A percentile compares a stretch with the other conserved stretches of the same genome.
Conservation (phyloP, 2,797 vertebrate genomes). For the Mormyrops boulengeri region DNA sequence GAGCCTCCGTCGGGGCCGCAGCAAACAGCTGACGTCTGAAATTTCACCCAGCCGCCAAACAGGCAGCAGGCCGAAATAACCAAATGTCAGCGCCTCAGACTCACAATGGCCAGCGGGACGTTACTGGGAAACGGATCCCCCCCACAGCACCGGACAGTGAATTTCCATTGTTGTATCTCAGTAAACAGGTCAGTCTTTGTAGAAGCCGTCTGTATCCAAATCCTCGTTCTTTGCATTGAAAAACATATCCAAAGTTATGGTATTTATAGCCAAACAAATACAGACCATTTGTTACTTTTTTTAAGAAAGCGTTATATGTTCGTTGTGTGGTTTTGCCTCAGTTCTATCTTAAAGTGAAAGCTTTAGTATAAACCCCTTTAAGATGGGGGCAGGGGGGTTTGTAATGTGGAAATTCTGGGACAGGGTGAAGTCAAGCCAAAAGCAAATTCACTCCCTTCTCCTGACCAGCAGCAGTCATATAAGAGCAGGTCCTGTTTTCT, state of each 20-base stretch:
- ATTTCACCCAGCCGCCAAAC: neutral
- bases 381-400: neutral
- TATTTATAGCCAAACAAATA: neutral
- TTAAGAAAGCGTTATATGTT: neutral
- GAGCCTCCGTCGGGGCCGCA: neutral
- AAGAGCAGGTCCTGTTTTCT: neutral
- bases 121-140: conserved; percentile 16
- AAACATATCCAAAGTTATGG: neutral
- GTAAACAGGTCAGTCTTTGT: neutral
- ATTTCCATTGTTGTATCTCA: neutral
- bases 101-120: conserved; percentile 39
- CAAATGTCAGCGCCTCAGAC: conserved; percentile 42
- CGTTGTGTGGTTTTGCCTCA: neutral
- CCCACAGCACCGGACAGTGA: neutral
- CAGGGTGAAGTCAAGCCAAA: neutral
- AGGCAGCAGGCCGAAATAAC: neutral
- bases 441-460: neutral
- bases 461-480: neutral
- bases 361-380: neutral
- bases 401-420: neutral
- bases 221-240: neutral
- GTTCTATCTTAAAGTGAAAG: neutral
- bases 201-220: neutral
- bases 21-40: neutral
- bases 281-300: neutral